Base-by-base conservation (phyloP, 2,888 invertebrate genomes). In the Eurytoma adleriae region DNA sequence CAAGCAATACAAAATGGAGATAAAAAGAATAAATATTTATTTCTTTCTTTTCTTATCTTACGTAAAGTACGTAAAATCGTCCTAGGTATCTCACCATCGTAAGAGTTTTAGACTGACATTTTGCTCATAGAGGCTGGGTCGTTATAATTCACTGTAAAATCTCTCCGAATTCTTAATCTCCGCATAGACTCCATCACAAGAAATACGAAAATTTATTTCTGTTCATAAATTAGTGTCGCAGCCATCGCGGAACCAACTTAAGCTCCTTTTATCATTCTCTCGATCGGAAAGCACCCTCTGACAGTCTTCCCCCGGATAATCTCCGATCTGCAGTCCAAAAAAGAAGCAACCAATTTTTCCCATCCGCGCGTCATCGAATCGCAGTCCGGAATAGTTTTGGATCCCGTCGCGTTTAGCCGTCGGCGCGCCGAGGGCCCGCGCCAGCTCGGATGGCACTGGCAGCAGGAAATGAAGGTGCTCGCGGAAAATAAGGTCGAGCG, bases 391-490 rank as follows among this genome's bases (percentile, higher is more conserved):
- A 67, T 40, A 7, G 40, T 40, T 40, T 40, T 40, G 40, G 7
- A 40, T 40, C 40, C 40, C 40, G 40, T 3, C 4, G 40, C 7
- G 0, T 40, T 40, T 40, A 67, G 70, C 66, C 57, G 59, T 54
- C 59, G 48, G 72, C 62, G 20, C 56, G 48, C 18, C 20, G 2
- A 2, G 24, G 56, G 54, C 16, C 54, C 12, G 20, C 71, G 66
- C 10, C n/a, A 57, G 56, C 69, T 67, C 40, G 72, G 68, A 80
- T 80, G 81, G 66, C 48, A 66, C 66, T 78, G 81, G 81, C 79
- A 78, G 81, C 62, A 70, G 81, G 81, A 82, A 82, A 82, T 82
- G 79, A 82, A 79, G 76, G 66, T 62, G 75, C 69, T 76, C 20
- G 40, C 4, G 64, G 72, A 78, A 78, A 78, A 78, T 78, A 78